phyloP scores from a whole-genome alignment of 2,888 invertebrate genomes.

The Crepidodera aurea region DNA sequence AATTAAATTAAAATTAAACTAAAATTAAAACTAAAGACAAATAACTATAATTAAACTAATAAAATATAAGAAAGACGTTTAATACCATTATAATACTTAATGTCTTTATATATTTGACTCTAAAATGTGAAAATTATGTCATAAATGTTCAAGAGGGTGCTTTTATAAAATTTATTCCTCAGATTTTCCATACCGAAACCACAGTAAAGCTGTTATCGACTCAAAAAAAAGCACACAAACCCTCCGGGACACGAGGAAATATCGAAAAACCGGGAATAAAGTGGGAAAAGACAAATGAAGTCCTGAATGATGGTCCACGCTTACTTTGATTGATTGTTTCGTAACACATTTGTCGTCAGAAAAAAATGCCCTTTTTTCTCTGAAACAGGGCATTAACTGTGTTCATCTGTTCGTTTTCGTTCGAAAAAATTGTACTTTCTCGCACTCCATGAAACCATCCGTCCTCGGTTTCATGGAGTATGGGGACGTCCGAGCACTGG shows the following conservation, averaged over 20 bases:
- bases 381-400: slow-evolving; percentile 24
- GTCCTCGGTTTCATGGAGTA: background rate
- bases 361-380: slow-evolving; percentile 26
- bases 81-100: too few relatives aligned
- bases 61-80: too few relatives aligned
- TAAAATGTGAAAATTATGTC: too few relatives aligned
- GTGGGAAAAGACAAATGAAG: slow-evolving; percentile 16
- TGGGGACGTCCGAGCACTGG: background rate
- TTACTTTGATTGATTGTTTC: slow-evolving; percentile 34
- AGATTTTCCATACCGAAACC: background rate
- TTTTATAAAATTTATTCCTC: too few relatives aligned
- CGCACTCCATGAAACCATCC: background rate
- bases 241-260: background rate
- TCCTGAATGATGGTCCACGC: slow-evolving; percentile 24
- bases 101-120: too few relatives aligned
- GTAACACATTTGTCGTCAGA: slow-evolving; percentile 23
- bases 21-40: too few relatives aligned
- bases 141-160: too few relatives aligned
- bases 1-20: too few relatives aligned
- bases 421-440: slow-evolving; percentile 11
- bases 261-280: slow-evolving; percentile 4
- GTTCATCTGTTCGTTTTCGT: slow-evolving; percentile 13
- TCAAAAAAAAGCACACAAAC: background rate
- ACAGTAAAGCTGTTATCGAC: background rate
- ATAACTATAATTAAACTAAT: too few relatives aligned